Evolutionary conservation across 37 sponge, comb jelly and placozoan species (phyloP), one percentile per base, ranked within the genome.

Genomic region (Petrosia ficiformis): DNA sequence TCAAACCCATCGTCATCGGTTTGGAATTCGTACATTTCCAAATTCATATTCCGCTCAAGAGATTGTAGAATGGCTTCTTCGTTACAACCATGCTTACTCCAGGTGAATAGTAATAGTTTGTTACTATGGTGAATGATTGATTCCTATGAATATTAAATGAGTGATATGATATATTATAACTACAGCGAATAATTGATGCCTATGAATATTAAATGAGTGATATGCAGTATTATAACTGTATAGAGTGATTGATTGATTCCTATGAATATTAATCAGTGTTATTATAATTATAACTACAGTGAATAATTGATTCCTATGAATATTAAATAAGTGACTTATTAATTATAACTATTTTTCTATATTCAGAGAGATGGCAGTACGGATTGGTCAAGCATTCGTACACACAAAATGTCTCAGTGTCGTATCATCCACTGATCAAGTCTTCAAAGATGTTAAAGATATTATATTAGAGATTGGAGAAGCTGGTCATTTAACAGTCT

Each of bases 21-120:
- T 79, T 37, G 68, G 94, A 32, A 60, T 87, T 35, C 57, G 77
- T 10, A 72, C 59, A 32, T 95, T 83, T 67, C 89, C 77, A 24
- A 64, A 87, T 59, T 64, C 89, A 8, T 84, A 73, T 65, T 65
- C 80, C 30, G 95, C 86, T 10, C 42, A 38, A 32, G 83, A 78
- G 29, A 75, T 90, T 34, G 82, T 90, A 21, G 85, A 78, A 22
- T 95, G 95, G 95, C 80, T 95, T 19, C 26, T 91, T 52, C 56
- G 26, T 32, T 79, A 74, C 33, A 77, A 65, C 1, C 76, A 76
- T 34, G 84, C 82, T 1, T 21, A 32, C 26, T 71, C 86, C 67
- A 85, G 86, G 90, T 91, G 40, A 59, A n/a, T n/a, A n/a, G n/a
- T n/a, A n/a, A n/a, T n/a, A n/a, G n/a, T n/a, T n/a, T n/a, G n/a